Evolutionary conservation across 2,113 vertebrate species (phyloP).

Genomic region (Elephantulus edwardii): DNA sequence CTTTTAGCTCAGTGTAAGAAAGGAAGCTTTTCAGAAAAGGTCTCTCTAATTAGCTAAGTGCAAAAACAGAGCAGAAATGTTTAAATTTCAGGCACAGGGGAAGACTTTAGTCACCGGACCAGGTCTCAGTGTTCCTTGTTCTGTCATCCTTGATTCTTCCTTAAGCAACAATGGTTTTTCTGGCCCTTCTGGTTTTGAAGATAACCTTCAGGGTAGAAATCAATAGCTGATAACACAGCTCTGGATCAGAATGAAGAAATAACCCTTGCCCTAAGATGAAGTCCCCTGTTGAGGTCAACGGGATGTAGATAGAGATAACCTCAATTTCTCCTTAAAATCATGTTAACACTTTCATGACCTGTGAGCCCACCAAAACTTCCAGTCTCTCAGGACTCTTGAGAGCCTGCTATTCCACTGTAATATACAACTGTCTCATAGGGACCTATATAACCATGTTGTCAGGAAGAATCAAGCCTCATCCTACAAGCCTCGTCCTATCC

Average conservation of each 20-base stretch:
- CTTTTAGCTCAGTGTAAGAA: slow-evolving; percentile 1
- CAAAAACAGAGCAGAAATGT: slow-evolving; percentile 22
- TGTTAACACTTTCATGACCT: neutral
- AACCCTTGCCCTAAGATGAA: neutral
- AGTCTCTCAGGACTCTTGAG: neutral
- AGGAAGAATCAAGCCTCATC: neutral
- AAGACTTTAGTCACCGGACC: neutral
- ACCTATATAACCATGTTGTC: no score
- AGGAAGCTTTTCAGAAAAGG: slow-evolving; percentile 9
- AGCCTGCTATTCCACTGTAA: neutral
- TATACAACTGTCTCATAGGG: neutral
- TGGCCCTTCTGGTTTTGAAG: slow-evolving; percentile 48
- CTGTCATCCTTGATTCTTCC: neutral
- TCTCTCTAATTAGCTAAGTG: slow-evolving; percentile 29
- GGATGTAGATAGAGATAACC: neutral
- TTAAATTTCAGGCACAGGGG: neutral
- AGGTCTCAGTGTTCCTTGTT: neutral
- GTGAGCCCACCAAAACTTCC: neutral
- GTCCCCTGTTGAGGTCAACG: neutral
- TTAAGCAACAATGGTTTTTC: slow-evolving; percentile 21
- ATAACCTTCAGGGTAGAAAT: slow-evolving; percentile 60
- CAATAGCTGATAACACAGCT: slow-evolving; percentile 7
- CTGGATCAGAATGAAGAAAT: slow-evolving; percentile 37
- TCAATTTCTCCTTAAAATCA: neutral
- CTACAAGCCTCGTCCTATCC: neutral